Conservation (phyloP, 2,797 vertebrate genomes). For the Tauraco hartlaubi region DNA sequence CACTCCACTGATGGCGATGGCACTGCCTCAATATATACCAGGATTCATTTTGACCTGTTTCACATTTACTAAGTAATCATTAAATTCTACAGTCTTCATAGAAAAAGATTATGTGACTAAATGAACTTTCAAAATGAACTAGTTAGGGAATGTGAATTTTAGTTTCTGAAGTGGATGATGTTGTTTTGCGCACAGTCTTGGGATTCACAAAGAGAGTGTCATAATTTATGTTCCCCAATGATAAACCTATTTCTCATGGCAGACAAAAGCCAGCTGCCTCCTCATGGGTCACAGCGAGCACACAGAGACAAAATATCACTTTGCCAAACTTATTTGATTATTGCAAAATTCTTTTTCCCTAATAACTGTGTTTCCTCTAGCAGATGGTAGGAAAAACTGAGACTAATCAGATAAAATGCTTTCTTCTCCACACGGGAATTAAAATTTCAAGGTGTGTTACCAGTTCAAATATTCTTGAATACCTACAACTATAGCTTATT, state of each 20-base stretch:
- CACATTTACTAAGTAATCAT: background rate
- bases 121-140: background rate
- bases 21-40: background rate
- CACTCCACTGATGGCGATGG: background rate
- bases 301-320: background rate
- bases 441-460: conserved; percentile 48
- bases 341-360: conserved; percentile 8
- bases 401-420: conserved; percentile 44
- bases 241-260: conserved; percentile 19
- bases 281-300: conserved; percentile 3
- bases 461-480: conserved; percentile 62
- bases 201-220: background rate
- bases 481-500: conserved; percentile 30
- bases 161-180: background rate
- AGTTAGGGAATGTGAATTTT: background rate
- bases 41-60: background rate
- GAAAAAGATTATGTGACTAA: background rate
- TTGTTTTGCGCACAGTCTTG: background rate
- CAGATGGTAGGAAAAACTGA: conserved; percentile 31
- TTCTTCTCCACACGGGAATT: conserved; percentile 12
- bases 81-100: background rate
- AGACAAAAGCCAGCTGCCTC: conserved; percentile 28
- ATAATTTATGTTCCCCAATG: background rate
- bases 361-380: conserved; percentile 42
- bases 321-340: conserved; percentile 34